Conservation (phyloP, 2,888 invertebrate species). For the Seira ritae region DNA sequence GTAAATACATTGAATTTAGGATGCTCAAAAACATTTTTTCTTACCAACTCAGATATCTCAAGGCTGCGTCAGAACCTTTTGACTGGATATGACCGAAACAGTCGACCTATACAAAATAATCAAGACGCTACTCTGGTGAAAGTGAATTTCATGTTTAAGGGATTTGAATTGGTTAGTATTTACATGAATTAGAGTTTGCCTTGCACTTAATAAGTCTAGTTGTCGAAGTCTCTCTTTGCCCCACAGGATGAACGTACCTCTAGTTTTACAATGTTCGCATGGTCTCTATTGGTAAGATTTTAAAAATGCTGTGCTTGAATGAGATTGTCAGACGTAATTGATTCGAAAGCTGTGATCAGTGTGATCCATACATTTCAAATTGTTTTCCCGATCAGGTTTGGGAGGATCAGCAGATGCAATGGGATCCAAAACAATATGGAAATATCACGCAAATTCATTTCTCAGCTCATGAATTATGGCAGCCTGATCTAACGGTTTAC, state of each 20-base stretch:
- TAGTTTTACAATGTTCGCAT: slow-evolving; percentile 80
- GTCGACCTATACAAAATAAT: slow-evolving; percentile 68
- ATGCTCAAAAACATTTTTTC: no score
- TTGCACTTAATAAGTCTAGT: no score
- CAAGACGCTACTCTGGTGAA: slow-evolving; percentile 65
- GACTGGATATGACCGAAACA: slow-evolving; percentile 67
- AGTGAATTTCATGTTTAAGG: slow-evolving; percentile 66
- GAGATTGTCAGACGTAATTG: no score
- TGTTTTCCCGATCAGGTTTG: slow-evolving; percentile 79
- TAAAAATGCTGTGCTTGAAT: no score
- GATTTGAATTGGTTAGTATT: slow-evolving; percentile 70
- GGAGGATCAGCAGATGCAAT: slow-evolving; percentile 84
- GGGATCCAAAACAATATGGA: slow-evolving; percentile 84
- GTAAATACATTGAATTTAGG: no score
- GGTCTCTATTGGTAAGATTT: slow-evolving; percentile 82
- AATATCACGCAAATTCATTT: slow-evolving; percentile 81
- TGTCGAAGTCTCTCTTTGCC: background rate
- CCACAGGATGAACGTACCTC: slow-evolving; percentile 80
- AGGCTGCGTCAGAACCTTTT: slow-evolving; percentile 64
- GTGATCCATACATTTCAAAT: background rate
- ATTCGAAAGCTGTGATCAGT: no score
- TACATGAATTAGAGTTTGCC: no score
- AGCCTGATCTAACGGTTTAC: slow-evolving; percentile 84
- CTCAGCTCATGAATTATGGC: slow-evolving; percentile 86
- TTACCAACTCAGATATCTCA: slow-evolving; percentile 70